phyloP scores from a whole-genome alignment of 1,140 invertebrate genomes.

The Coptotermes formosanus region DNA sequence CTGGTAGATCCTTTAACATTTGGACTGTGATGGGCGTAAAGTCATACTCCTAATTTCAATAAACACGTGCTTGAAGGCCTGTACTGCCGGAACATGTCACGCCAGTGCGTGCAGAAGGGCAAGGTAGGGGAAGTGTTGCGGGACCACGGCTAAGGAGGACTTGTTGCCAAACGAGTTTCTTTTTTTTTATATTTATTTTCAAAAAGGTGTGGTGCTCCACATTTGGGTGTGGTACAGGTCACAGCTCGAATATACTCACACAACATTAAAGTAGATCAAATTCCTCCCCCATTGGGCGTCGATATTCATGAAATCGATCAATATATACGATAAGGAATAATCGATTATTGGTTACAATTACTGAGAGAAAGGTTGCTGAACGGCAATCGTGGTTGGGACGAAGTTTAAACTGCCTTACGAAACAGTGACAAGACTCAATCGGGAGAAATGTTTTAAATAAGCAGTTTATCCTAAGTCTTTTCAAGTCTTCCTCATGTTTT shows the following conservation, averaged over 20 bases:
- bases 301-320: not conserved
- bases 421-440: too few species aligned
- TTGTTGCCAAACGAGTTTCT: not conserved
- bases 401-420: too few species aligned
- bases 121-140: not conserved
- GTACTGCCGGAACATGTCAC: not conserved
- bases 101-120: not conserved
- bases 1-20: too few species aligned
- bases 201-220: not conserved
- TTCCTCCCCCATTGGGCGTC: conserved; percentile 11
- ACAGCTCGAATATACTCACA: not conserved
- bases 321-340: not conserved
- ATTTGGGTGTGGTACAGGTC: not conserved
- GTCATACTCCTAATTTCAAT: too few species aligned
- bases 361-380: not conserved
- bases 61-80: too few species aligned
- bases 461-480: too few species aligned
- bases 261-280: not conserved
- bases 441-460: too few species aligned
- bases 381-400: too few species aligned
- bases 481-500: too few species aligned
- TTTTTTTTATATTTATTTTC: not conserved
- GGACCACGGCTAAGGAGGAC: not conserved
- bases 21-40: too few species aligned
- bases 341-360: not conserved